Conservation (phyloP, 2,888 invertebrate genomes). For the Bimastos eiseni region DNA sequence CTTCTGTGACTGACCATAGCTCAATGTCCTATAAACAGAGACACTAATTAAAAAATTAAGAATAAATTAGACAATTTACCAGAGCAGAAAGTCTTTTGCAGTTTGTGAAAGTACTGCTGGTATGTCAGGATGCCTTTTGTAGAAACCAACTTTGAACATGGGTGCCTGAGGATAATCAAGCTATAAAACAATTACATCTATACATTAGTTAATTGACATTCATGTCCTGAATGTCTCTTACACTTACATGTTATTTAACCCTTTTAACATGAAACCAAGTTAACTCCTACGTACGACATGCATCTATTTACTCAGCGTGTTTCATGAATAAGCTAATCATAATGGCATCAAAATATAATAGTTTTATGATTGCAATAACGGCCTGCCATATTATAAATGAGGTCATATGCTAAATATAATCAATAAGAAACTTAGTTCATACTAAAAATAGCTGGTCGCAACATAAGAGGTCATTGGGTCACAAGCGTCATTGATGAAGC, state of each 20-base stretch:
- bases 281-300: too few species aligned
- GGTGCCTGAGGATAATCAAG: conserved; percentile 95
- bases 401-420: too few species aligned
- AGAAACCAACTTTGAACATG: conserved; percentile 93
- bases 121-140: conserved; percentile 95
- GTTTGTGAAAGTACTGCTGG: conserved; percentile 84
- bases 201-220: background rate
- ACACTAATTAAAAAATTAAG: background rate
- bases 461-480: too few species aligned
- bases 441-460: too few species aligned
- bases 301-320: too few species aligned
- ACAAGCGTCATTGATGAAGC: too few species aligned
- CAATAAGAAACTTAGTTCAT: too few species aligned
- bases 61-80: conserved; percentile 60
- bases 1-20: background rate
- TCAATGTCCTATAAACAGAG: background rate
- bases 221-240: background rate
- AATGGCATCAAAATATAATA: too few species aligned
- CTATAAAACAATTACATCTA: conserved; percentile 50
- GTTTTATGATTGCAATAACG: too few species aligned
- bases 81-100: conserved; percentile 85
- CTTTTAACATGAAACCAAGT: too few species aligned
- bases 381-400: too few species aligned
- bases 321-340: too few species aligned
- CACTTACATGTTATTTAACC: background rate